Conservation (phyloP, 2,113 vertebrate genomes). For the Centropus bengalensis region DNA sequence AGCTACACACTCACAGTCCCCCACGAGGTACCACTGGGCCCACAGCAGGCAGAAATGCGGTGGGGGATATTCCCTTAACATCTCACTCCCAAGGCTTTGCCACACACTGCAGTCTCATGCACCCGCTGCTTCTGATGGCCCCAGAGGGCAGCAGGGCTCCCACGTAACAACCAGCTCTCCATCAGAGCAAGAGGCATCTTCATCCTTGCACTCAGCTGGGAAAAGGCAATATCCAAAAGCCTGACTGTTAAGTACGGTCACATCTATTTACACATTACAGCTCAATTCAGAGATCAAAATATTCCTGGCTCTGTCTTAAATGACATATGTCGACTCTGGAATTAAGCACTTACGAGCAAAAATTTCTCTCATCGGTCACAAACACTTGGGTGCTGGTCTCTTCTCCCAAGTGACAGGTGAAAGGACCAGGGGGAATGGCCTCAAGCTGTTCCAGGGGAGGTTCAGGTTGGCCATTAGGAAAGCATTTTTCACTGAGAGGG, state of each 20-base stretch:
- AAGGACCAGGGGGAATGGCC: too few relatives aligned
- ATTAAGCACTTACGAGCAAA: not conserved
- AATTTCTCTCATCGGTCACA: not conserved
- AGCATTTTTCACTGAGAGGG: too few relatives aligned
- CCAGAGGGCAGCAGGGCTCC: not conserved
- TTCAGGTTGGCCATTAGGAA: too few relatives aligned
- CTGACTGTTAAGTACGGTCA: not conserved
- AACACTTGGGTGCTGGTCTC: not conserved
- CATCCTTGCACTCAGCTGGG: not conserved
- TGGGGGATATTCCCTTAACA: fast-evolving
- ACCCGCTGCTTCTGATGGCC: not conserved
- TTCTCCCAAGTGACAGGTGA: too few relatives aligned
- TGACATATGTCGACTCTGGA: not conserved
- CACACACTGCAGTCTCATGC: not conserved
- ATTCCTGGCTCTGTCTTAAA: not conserved
- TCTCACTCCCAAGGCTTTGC: not conserved
- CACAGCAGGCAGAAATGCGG: not conserved
- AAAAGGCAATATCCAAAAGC: not conserved
- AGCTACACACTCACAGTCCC: not conserved
- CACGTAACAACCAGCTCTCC: not conserved
- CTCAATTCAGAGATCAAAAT: not conserved
- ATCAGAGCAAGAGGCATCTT: not conserved
- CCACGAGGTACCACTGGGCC: not conserved
- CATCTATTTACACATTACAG: not conserved
- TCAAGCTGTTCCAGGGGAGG: too few relatives aligned